These are phyloP conservation scores for Argyrosomus japonicus DNA, from an alignment of 2,113 vertebrate genomes.

Conservation along the genomic window DNA sequence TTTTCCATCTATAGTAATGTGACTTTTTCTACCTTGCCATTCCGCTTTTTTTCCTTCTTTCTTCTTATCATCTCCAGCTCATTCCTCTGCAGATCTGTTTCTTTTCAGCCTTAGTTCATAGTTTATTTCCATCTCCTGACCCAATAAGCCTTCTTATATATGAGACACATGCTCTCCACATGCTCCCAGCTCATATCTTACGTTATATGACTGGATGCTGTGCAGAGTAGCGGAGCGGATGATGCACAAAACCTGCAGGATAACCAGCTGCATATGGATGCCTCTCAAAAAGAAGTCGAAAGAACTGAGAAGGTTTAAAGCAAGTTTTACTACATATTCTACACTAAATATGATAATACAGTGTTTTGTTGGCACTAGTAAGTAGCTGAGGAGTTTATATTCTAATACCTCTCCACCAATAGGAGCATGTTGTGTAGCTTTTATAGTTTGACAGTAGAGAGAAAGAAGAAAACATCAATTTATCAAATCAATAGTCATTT, in stretches of 20 bases:
- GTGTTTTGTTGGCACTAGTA: not conserved
- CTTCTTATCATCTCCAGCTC: slow-evolving; percentile 48
- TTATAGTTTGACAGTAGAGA: not conserved
- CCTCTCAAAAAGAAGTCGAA: not conserved
- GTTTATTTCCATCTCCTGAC: slow-evolving; percentile 57
- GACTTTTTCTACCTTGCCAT: not conserved
- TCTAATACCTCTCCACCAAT: not conserved
- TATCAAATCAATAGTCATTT: not conserved
- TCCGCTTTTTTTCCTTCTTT: not conserved
- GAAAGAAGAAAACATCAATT: no score
- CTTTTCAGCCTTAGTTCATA: slow-evolving; percentile 39
- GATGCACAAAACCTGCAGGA: slow-evolving; percentile 16
- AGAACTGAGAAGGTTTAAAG: not conserved
- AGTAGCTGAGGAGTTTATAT: not conserved
- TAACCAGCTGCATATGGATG: slow-evolving; percentile 21
- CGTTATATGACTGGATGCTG: slow-evolving; percentile 32
- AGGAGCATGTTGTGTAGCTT: no score
- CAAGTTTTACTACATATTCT: not conserved
- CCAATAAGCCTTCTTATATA: slow-evolving; percentile 41
- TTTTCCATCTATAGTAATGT: slow-evolving; percentile 34
- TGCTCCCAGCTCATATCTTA: slow-evolving; percentile 28
- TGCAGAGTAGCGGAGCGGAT: slow-evolving; percentile 22
- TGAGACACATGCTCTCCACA: slow-evolving; percentile 54
- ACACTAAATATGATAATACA: not conserved
- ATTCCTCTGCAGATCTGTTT: slow-evolving; percentile 56